Evolutionary conservation across 2,113 vertebrate genomes (phyloP), one percentile per base, ranked within the genome.

Genomic region (Montifringilla adamsi): DNA sequence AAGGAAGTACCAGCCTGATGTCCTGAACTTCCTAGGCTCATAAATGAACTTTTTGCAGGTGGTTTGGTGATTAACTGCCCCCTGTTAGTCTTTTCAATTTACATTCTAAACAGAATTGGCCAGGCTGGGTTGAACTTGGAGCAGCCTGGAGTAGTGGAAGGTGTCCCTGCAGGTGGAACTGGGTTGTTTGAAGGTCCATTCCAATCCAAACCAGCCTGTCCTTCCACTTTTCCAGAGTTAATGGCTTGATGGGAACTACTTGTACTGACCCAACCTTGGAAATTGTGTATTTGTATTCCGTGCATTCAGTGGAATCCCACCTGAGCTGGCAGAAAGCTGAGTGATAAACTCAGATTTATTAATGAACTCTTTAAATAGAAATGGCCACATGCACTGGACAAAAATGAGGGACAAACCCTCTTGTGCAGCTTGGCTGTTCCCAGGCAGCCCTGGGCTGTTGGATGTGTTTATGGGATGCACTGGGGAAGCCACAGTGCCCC

Each of bases 231-330:
- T 28, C 22, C 39, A 39, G 59, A 73, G 30, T 87, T 70, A 3
- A 12, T 43, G 70, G 46, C 68, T 85, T 11, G 39, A 28, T 73
- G 94, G 89, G 69, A 77, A 5, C 1, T 0, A 3, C 15, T 15
- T 0, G 1, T 69, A 26, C 73, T 3, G 13, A 15, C 56, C 73
- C 89, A 72, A 35, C 84, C 84, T 68, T 73, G 93, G 94, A 69
- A 79, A 6, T 6, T 2, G 7, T 15, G 11, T 60, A 12, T 80
- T 9, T 69, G 16, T 82, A 8, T 91, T 93, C 39, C 39, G 82
- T 74, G n/a, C 41, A 2, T 7, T 0, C 12, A 4, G 14, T 46
- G 41, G 3, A 23, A 30, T 20, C 50, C 13, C 3, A 3, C 28
- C 53, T 84, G 87, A 4, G 47, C 31, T 83, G 78, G 33, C 44